Evolutionary conservation across 2,888 invertebrate genomes (phyloP).

Genomic region (Erebia epiphron): DNA sequence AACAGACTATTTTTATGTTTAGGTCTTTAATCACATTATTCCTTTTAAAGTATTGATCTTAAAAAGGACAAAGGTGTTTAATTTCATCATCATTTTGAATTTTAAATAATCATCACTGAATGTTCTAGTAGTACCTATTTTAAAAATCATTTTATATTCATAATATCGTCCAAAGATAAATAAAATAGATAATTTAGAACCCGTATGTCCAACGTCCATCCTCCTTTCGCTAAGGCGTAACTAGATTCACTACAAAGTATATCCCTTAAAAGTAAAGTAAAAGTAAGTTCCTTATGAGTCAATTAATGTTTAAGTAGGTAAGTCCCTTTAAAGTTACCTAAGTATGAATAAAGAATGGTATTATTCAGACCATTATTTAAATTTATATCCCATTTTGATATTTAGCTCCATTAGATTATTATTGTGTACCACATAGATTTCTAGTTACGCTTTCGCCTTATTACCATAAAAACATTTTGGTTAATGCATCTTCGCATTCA

Average conservation of each 20-base stretch:
- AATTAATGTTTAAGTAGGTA: too few relatives aligned
- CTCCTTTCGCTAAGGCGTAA: constrained; percentile 14
- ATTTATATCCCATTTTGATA: too few relatives aligned
- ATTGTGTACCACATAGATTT: neutral
- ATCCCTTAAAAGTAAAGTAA: too few relatives aligned
- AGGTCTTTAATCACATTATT: neutral
- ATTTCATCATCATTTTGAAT: constrained; percentile 2
- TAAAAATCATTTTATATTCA: constrained; percentile 20
- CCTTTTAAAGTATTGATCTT: constrained; percentile 4
- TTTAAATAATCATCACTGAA: constrained; percentile 21
- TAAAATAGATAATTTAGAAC: constrained; percentile 3
- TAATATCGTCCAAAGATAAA: neutral
- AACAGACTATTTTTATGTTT: neutral
- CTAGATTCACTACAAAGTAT: neutral
- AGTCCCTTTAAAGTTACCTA: too few relatives aligned
- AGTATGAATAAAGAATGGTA: too few relatives aligned
- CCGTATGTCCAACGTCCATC: constrained; percentile 7
- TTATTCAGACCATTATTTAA: too few relatives aligned
- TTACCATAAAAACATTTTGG: constrained; percentile 29
- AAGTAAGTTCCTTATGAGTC: too few relatives aligned
- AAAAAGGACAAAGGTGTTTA: constrained; percentile 3
- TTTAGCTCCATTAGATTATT: too few relatives aligned
- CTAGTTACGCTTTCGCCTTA: constrained; percentile 20
- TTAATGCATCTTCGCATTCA: constrained; percentile 41
- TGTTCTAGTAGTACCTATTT: constrained; percentile 25